Conservation (phyloP, 2,797 vertebrate species). For the Delichon dasypus region DNA sequence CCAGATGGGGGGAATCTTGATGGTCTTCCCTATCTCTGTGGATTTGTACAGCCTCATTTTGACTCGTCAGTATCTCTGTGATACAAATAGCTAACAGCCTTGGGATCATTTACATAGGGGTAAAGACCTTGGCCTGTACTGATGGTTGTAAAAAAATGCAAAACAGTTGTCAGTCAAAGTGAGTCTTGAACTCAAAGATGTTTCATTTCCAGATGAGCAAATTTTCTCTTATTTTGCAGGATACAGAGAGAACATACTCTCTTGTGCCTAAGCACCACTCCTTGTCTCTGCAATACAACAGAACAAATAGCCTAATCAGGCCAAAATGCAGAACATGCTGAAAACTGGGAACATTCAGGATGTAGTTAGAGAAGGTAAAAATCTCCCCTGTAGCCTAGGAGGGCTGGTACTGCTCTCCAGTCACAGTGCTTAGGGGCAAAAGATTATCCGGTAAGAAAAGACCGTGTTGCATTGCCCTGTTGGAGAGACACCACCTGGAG, state of each 20-base stretch:
- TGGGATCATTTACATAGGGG: not conserved
- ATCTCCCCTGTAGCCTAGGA: not conserved
- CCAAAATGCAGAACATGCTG: conserved; percentile 40
- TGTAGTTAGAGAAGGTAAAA: not conserved
- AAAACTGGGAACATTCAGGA: conserved; percentile 24
- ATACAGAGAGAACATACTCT: conserved; percentile 32
- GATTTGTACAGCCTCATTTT: not conserved
- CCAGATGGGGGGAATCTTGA: not conserved
- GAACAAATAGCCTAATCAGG: conserved; percentile 61
- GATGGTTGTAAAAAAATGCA: not conserved
- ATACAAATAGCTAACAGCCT: not conserved
- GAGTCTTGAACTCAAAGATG: conserved; percentile 26
- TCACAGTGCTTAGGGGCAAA: not conserved
- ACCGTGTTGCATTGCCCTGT: not conserved
- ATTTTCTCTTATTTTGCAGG: conserved; percentile 40
- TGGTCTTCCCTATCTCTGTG: not conserved
- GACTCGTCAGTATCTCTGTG: not conserved
- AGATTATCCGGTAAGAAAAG: not conserved
- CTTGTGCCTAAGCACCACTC: conserved; percentile 26
- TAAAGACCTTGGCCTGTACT: not conserved
- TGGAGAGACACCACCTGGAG: not conserved
- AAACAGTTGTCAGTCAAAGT: not conserved
- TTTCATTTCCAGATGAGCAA: conserved; percentile 51
- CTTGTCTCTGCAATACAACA: conserved; percentile 12
- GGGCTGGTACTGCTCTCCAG: not conserved